Evolutionary conservation across 1,140 invertebrate species (phyloP).

Genomic region (Lasioglossum baleicum): DNA sequence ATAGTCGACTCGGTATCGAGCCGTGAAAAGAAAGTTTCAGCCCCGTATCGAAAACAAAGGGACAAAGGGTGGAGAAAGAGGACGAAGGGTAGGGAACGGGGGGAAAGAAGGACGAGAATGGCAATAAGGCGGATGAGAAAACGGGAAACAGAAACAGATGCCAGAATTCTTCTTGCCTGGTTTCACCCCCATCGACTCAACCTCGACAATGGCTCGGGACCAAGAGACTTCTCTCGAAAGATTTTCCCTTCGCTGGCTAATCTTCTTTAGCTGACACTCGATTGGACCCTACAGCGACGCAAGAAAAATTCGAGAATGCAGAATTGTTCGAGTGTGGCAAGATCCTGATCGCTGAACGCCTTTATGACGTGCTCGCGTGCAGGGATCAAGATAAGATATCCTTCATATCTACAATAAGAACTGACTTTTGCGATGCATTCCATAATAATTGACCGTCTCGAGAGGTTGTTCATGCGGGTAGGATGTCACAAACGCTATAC

Average conservation of each 20-base stretch:
- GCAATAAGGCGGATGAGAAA: constrained; percentile 60
- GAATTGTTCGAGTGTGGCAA: not conserved
- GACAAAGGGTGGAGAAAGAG: constrained; percentile 19
- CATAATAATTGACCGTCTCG: too few relatives aligned
- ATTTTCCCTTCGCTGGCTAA: constrained; percentile 34
- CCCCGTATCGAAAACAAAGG: constrained; percentile 12
- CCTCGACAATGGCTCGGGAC: constrained; percentile 41
- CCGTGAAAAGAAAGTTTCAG: constrained; percentile 32
- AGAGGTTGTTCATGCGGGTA: too few relatives aligned
- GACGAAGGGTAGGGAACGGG: not conserved
- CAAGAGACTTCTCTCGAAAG: constrained; percentile 22
- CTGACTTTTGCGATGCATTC: too few relatives aligned
- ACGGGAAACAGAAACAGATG: constrained; percentile 58
- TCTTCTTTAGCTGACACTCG: constrained; percentile 40
- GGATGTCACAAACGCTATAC: too few relatives aligned
- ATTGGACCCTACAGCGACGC: constrained; percentile 11
- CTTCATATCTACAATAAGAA: too few relatives aligned
- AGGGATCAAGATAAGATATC: not conserved
- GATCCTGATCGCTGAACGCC: not conserved
- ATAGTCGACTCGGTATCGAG: constrained; percentile 18
- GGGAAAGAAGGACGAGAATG: constrained; percentile 28
- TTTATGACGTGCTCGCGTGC: not conserved
- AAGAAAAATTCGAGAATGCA: constrained; percentile 8
- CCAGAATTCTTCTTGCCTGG: constrained; percentile 49
- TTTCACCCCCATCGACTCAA: constrained; percentile 54